These are phyloP conservation scores for Barbus barbus DNA, from an alignment of 2,113 vertebrate genomes.

Conservation along the genomic window DNA sequence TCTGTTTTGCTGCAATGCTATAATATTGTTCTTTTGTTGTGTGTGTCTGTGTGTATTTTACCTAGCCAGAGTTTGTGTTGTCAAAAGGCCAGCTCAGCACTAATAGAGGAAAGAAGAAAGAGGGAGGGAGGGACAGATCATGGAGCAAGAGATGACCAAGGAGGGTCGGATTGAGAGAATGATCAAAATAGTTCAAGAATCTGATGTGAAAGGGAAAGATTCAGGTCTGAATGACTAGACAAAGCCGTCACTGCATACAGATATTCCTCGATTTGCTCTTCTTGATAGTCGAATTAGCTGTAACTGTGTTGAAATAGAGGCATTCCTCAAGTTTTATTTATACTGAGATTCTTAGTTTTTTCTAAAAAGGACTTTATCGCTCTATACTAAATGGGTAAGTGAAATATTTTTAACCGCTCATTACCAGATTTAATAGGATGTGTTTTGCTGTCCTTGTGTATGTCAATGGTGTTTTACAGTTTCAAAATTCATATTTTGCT, in stretches of 20 bases:
- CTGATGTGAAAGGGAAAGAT: background rate
- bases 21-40: slow-evolving; percentile 4
- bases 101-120: slow-evolving; percentile 53
- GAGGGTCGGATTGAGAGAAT: slow-evolving; percentile 64
- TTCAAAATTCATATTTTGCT: background rate
- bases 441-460: slow-evolving; percentile 58
- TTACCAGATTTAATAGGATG: slow-evolving; percentile 59
- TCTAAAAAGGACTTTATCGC: slow-evolving; percentile 32
- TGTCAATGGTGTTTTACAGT: background rate
- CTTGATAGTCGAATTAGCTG: background rate
- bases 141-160: slow-evolving; percentile 62
- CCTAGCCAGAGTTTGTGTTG: slow-evolving; percentile 46
- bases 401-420: slow-evolving; percentile 29
- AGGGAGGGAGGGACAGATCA: slow-evolving; percentile 55
- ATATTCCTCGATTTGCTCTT: background rate
- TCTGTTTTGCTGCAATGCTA: background rate
- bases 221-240: no score
- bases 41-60: slow-evolving; percentile 19
- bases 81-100: slow-evolving; percentile 59
- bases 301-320: background rate
- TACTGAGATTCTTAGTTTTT: no score
- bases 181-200: slow-evolving; percentile 49
- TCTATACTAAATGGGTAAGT: slow-evolving; percentile 61
- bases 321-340: background rate
- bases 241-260: no score